Conservation (phyloP, 2,797 vertebrate genomes). For the Linurgus olivaceus region DNA sequence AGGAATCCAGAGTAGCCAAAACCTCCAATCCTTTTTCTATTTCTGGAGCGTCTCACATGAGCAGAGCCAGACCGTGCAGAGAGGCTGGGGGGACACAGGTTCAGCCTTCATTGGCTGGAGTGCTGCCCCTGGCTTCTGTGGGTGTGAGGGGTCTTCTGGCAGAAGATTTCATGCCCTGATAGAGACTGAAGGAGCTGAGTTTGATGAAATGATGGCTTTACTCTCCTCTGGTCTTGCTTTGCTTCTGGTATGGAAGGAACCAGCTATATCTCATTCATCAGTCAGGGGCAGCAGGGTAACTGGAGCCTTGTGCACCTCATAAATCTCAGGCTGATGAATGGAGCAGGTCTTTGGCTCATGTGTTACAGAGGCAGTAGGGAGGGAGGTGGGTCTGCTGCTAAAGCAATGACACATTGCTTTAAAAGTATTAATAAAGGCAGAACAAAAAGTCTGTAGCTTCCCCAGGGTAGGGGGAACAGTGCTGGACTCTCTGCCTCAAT, state of each 20-base stretch:
- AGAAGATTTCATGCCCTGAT: background rate
- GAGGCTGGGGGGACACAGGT: background rate
- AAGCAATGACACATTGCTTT: background rate
- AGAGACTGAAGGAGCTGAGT: background rate
- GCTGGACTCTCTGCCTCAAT: background rate
- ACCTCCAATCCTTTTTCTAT: conserved; percentile 54
- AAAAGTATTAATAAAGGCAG: background rate
- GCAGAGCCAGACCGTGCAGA: background rate
- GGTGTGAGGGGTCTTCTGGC: accelerated
- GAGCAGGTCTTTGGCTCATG: background rate
- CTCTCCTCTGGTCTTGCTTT: background rate
- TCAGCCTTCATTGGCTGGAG: background rate
- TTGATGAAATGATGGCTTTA: background rate
- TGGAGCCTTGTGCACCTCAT: conserved; percentile 6
- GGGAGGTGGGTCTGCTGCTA: background rate
- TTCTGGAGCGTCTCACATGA: conserved; percentile 45
- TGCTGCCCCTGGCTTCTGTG: background rate
- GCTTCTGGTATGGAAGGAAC: background rate
- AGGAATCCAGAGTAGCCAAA: conserved; percentile 37
- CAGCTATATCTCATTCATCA: conserved; percentile 33
- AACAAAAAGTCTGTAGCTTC: background rate
- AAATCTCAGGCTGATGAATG: conserved; percentile 50
- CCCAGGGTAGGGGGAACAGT: background rate
- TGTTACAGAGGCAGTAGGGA: background rate
- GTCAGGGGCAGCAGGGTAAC: background rate